Evolutionary conservation across 2,797 vertebrate genomes (phyloP).

Genomic region (Setipinna tenuifilis): DNA sequence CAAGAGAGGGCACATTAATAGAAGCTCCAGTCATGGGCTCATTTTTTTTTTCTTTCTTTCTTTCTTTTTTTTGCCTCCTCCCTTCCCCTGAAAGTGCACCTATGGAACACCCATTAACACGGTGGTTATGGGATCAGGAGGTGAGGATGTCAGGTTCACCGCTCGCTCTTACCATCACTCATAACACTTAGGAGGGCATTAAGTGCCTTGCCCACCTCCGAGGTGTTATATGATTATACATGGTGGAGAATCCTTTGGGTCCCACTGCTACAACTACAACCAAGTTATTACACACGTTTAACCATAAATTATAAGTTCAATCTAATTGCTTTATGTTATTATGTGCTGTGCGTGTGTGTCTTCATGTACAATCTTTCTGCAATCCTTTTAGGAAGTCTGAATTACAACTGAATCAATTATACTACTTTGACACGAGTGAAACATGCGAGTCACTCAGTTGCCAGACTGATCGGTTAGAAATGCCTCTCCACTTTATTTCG

Average conservation of each 20-base stretch:
- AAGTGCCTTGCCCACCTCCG: background rate
- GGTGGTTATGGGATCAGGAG: constrained; percentile 64
- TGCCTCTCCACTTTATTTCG: background rate
- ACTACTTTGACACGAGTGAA: background rate
- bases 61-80: constrained; percentile 38
- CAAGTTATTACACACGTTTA: background rate
- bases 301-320: background rate
- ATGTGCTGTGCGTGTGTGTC: background rate
- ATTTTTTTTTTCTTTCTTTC: background rate
- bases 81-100: constrained; percentile 72
- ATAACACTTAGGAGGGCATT: background rate
- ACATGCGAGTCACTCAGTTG: background rate
- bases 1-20: constrained; percentile 76
- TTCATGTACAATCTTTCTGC: background rate
- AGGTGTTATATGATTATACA: constrained; percentile 5
- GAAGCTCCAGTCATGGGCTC: constrained; percentile 63
- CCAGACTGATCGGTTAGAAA: background rate
- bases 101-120: constrained; percentile 75
- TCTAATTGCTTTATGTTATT: background rate
- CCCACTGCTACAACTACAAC: background rate
- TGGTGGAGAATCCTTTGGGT: background rate
- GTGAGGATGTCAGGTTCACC: constrained; percentile 48
- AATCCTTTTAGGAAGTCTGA: background rate
- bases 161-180: background rate
- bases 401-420: background rate